These are phyloP conservation scores for Agriopis aurantiaria DNA, from an alignment of 2,888 invertebrate genomes.

Conservation along the genomic window DNA sequence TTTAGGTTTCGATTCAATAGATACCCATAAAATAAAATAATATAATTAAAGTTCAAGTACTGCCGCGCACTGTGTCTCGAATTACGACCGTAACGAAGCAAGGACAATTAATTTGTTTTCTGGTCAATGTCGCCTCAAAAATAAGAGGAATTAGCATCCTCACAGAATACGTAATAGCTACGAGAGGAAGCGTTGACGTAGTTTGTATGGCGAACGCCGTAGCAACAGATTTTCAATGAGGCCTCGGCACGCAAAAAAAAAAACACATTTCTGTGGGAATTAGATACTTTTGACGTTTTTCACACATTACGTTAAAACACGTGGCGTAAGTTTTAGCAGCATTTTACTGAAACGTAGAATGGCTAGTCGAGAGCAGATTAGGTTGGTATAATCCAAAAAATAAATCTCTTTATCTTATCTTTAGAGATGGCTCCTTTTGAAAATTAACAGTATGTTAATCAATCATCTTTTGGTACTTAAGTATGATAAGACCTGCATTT, in stretches of 20 bases:
- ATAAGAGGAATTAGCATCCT: constrained; percentile 34
- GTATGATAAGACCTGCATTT: not conserved
- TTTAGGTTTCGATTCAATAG: no score
- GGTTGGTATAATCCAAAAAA: not conserved
- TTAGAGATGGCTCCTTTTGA: not conserved
- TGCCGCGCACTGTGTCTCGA: constrained; percentile 27
- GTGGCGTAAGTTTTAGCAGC: not conserved
- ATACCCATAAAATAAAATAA: not conserved
- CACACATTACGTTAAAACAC: not conserved
- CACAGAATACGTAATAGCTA: constrained; percentile 3
- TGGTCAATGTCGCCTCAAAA: constrained; percentile 48
- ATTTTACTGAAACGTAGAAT: not conserved
- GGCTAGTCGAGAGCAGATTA: not conserved
- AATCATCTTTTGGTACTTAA: not conserved
- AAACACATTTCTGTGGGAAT: not conserved
- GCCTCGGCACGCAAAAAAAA: not conserved
- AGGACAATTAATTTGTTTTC: constrained; percentile 36
- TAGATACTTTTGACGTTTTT: not conserved
- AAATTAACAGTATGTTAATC: not conserved
- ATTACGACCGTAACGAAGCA: constrained; percentile 37
- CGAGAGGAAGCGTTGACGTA: not conserved
- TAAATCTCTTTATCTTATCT: not conserved
- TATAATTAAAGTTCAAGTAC: constrained; percentile 1
- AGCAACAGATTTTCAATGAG: not conserved
- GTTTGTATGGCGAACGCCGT: not conserved